Percentiles rank a stretch among this genome's conserved stretches.
phyloP scores from a whole-genome alignment of 2,888 invertebrate species.

The Drosophila neonasuta region DNA sequence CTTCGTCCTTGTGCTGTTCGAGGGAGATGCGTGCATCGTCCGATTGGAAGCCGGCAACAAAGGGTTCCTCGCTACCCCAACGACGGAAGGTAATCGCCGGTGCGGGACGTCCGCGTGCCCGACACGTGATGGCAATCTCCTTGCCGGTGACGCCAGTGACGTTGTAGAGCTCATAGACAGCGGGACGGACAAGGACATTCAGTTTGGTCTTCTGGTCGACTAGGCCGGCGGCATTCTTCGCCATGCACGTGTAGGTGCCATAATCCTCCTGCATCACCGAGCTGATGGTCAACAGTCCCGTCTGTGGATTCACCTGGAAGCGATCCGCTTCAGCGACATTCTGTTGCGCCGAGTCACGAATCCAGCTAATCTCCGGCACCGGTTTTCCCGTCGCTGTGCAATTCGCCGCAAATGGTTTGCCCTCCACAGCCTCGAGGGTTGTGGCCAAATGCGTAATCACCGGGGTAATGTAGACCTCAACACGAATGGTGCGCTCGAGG shows the following conservation, averaged over 20 bases:
- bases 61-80: constrained; percentile 86
- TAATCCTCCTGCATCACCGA: constrained; percentile 90
- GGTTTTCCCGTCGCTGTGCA: constrained; percentile 94
- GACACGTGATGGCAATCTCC: constrained; percentile 88
- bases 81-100: constrained; percentile 92
- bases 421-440: constrained; percentile 89
- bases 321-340: constrained; percentile 87
- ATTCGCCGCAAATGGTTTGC: constrained; percentile 88
- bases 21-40: constrained; percentile 87
- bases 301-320: constrained; percentile 86
- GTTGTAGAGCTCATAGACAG: constrained; percentile 90
- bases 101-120: constrained; percentile 90
- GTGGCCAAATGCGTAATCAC: constrained; percentile 86
- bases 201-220: constrained; percentile 87
- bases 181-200: constrained; percentile 89
- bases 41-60: constrained; percentile 85
- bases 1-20: constrained; percentile 84
- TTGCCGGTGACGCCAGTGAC: constrained; percentile 86
- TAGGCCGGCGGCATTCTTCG: constrained; percentile 90
- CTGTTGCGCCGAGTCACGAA: constrained; percentile 88
- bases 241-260: constrained; percentile 91
- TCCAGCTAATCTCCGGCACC: constrained; percentile 91
- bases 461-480: constrained; percentile 91
- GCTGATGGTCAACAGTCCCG: constrained; percentile 88
- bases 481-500: constrained; percentile 89